Evolutionary conservation across 2,797 vertebrate genomes (phyloP).

Genomic region (Eospalax fontanierii): DNA sequence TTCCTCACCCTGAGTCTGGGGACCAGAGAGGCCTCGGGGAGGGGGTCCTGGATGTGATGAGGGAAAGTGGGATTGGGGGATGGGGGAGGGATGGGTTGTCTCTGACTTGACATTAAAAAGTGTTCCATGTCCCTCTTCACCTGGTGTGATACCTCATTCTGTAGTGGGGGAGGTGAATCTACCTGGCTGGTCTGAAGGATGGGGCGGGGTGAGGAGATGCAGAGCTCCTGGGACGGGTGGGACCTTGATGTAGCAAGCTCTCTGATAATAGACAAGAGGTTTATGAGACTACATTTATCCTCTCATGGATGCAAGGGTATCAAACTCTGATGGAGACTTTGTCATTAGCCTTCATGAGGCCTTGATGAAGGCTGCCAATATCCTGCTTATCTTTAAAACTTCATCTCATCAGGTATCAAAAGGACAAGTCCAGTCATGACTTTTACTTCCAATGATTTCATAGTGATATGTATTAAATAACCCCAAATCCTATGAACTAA

Average conservation of each 20-base stretch:
- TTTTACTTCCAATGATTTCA: not conserved
- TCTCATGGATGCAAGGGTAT: not conserved
- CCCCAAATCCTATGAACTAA: not conserved
- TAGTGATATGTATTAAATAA: not conserved
- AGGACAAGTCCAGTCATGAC: not conserved
- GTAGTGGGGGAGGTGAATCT: not conserved
- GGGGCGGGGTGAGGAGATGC: fast-evolving
- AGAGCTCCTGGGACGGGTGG: too few species aligned
- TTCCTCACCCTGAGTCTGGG: constrained; percentile 67
- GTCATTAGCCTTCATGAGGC: not conserved
- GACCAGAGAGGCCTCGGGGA: constrained; percentile 77
- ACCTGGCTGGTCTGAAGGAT: not conserved
- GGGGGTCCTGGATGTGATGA: constrained; percentile 81
- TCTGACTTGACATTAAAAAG: constrained; percentile 92
- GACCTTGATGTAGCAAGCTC: not conserved
- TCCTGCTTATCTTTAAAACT: too few species aligned
- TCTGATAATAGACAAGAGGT: not conserved
- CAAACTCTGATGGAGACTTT: not conserved
- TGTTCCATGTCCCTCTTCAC: constrained; percentile 91
- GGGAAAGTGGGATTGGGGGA: constrained; percentile 83
- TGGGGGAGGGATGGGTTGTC: constrained; percentile 87
- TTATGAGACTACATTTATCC: not conserved
- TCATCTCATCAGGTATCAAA: not conserved
- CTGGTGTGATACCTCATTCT: constrained; percentile 89
- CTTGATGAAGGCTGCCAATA: fast-evolving